Conservation (phyloP, 2,113 vertebrate genomes). For the Brienomyrus brachyistius region DNA sequence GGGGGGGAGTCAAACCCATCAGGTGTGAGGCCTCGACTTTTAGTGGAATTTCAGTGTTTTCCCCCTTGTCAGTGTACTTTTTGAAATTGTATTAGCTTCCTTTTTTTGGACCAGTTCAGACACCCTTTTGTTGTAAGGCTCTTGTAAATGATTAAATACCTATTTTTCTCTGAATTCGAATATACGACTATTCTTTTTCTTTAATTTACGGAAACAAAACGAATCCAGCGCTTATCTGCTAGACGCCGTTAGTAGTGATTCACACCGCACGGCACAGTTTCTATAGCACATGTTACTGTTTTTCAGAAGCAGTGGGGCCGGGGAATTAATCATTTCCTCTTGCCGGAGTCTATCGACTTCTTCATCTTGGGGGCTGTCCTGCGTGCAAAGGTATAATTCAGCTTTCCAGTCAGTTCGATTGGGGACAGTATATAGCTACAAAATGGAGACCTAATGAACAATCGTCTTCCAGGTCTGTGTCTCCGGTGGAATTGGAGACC, state of each 20-base stretch:
- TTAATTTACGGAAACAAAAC: not conserved
- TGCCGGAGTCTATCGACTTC: not conserved
- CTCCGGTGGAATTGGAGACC: not conserved
- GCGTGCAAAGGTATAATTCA: not conserved
- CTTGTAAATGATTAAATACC: not conserved
- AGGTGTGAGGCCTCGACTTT: not conserved
- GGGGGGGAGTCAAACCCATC: not conserved
- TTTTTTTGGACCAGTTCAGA: not conserved
- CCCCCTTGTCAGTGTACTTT: not conserved
- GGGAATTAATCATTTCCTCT: slow-evolving; percentile 3
- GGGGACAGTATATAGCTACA: not conserved
- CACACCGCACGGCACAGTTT: not conserved
- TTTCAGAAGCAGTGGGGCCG: not conserved
- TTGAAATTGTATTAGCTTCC: not conserved
- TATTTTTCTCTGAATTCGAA: not conserved
- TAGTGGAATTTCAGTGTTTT: not conserved
- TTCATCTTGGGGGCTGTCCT: not conserved
- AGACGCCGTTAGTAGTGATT: not conserved
- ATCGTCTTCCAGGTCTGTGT: not conserved
- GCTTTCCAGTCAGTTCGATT: not conserved
- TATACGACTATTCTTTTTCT: not conserved
- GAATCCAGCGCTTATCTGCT: not conserved
- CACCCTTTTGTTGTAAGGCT: not conserved
- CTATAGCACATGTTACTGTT: not conserved
- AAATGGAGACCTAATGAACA: not conserved